Evolutionary conservation across 2,113 vertebrate species (phyloP).

Genomic region (Micronycteris hirsuta): DNA sequence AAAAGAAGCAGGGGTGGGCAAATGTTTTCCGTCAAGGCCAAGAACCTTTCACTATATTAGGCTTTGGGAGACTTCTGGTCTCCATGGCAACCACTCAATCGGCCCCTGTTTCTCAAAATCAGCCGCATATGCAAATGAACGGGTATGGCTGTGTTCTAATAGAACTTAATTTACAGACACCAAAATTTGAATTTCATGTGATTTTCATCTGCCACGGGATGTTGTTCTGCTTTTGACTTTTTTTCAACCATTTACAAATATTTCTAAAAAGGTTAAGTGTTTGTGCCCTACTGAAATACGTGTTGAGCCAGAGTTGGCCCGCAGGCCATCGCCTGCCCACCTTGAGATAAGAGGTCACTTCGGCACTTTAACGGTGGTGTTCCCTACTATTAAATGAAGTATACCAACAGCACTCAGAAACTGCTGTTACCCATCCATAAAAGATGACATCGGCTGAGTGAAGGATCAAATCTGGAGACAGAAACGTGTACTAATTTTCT

Average conservation of each 20-base stretch:
- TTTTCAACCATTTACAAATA: neutral
- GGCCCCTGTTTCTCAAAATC: too few species aligned
- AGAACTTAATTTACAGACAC: neutral
- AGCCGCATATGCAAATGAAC: rapidly evolving
- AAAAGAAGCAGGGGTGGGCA: neutral
- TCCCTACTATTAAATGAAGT: neutral
- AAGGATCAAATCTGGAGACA: neutral
- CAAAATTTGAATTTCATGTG: neutral
- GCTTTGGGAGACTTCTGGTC: neutral
- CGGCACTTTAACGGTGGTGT: neutral
- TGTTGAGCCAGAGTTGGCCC: neutral
- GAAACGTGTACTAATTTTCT: neutral
- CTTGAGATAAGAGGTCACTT: neutral
- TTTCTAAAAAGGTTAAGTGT: neutral
- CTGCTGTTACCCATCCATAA: neutral
- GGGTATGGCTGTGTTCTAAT: neutral
- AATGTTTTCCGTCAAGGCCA: neutral
- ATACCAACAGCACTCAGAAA: neutral
- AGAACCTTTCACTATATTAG: neutral
- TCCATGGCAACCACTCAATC: neutral
- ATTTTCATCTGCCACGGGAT: neutral
- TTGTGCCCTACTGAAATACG: neutral
- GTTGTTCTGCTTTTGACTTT: neutral
- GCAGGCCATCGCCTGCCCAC: neutral
- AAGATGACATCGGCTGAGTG: neutral